phyloP scores from a whole-genome alignment of 2,888 invertebrate species.

The Nemotelus pantherinus region DNA sequence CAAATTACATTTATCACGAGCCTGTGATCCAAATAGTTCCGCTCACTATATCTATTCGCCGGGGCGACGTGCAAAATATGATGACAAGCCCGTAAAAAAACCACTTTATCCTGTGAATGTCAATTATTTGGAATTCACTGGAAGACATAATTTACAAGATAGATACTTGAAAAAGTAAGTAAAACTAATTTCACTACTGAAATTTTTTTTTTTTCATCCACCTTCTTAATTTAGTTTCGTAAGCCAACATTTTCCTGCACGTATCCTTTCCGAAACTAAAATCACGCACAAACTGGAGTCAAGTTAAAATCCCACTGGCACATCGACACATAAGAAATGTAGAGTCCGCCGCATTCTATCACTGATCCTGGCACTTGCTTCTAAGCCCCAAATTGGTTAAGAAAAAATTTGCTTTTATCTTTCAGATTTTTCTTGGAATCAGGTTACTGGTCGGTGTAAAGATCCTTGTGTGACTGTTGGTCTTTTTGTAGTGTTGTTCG shows the following conservation, averaged over 20 bases:
- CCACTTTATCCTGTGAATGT: conserved; percentile 25
- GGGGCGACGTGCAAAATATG: background rate
- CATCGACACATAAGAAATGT: too few relatives aligned
- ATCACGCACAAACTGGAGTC: too few relatives aligned
- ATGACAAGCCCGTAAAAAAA: background rate
- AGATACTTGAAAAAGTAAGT: conserved; percentile 19
- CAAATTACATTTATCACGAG: conserved; percentile 2
- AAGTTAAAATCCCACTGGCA: too few relatives aligned
- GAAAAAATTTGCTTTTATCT: too few relatives aligned
- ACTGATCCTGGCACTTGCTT: too few relatives aligned
- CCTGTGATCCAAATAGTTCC: background rate
- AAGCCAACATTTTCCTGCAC: too few relatives aligned
- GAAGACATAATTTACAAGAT: conserved; percentile 3
- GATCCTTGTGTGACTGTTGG: background rate
- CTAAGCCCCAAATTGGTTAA: too few relatives aligned
- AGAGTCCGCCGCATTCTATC: too few relatives aligned
- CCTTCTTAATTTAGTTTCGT: background rate
- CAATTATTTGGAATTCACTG: conserved; percentile 24
- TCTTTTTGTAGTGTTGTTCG: too few relatives aligned
- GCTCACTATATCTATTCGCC: background rate
- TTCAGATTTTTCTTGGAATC: conserved; percentile 1
- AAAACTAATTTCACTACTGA: background rate
- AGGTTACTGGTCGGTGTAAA: conserved; percentile 22
- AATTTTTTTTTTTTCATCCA: background rate
- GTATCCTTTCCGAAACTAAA: too few relatives aligned